Evolutionary conservation across 2,888 invertebrate genomes (phyloP), one percentile per base, ranked within the genome.

Genomic region (Atethmia centrago): DNA sequence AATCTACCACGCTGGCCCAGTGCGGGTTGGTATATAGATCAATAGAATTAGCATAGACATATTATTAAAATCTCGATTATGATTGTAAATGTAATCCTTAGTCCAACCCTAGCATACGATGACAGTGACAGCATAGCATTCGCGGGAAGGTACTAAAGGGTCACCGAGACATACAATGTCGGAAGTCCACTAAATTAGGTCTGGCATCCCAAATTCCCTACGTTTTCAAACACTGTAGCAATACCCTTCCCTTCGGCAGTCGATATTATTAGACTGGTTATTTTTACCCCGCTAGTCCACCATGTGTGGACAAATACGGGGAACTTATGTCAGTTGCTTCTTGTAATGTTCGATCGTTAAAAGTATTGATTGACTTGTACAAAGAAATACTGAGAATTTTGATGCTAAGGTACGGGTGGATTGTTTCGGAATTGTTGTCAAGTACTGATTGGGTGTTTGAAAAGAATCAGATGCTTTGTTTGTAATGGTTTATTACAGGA

Each of bases 241-340:
- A 51, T 31, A 80, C 76, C 65, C 58, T 53, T n/a, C 69, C 53
- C 51, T 36, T 42, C 68, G 16, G 8, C 61, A 59, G 47, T 56
- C 12, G 49, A 31, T 84, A 82, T 74, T 66, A 68, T 65, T 85
- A 83, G 78, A 25, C 16, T 0, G 31, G 78, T 71, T 86, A 86
- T 86, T 83, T 86, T 79, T 80, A 80, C 45, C 28, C 21, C 66
- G 25, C 14, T 45, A 70, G 53, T 58, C 3, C n/a, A 42, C 79
- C 86, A 86, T 86, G 64, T 86, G 86, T 83, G 76, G 71, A 84
- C 86, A 79, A 71, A 77, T 86, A 80, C 86, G 40, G 19, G 36
- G 86, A 86, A 86, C 36, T 12, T 31, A 21, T 53, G 64, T 58
- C 62, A 28, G 76, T 71, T 68, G 66, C 70, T n/a, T 68, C 63